Evolutionary conservation across 2,888 invertebrate genomes (phyloP).

Genomic region (Pyrrhosoma nymphula): DNA sequence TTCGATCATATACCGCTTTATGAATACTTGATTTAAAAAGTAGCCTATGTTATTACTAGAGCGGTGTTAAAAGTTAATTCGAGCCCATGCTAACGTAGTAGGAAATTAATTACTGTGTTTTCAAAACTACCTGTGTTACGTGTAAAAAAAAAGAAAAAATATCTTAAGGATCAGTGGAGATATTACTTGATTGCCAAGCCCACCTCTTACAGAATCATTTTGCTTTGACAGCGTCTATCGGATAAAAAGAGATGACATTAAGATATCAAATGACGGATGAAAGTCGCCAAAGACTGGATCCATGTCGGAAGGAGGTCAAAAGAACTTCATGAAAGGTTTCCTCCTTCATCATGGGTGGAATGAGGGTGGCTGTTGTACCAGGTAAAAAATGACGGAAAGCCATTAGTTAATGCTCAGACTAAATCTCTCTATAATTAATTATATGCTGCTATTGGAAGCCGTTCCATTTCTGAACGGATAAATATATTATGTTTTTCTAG

Average conservation of each 20-base stretch:
- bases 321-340: neutral
- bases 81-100: neutral
- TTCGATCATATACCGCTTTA: no score
- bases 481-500: neutral
- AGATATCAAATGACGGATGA: constrained; percentile 49
- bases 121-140: neutral
- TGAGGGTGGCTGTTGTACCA: neutral
- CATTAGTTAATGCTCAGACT: neutral
- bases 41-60: neutral
- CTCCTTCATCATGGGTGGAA: neutral
- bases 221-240: constrained; percentile 30
- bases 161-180: neutral
- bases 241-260: constrained; percentile 17
- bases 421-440: neutral
- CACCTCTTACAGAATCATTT: constrained; percentile 15
- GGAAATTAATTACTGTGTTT: neutral
- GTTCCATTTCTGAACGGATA: neutral
- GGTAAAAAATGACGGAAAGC: neutral
- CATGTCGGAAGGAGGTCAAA: neutral
- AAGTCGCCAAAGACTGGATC: neutral
- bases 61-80: neutral
- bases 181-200: neutral
- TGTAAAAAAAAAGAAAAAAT: neutral
- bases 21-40: neutral
- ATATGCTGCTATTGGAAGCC: neutral